Percentiles rank a stretch among this genome's conserved stretches.
These are phyloP conservation scores for Ailuropoda melanoleuca DNA, from an alignment of 2,113 vertebrate species.

Conservation along the genomic window DNA sequence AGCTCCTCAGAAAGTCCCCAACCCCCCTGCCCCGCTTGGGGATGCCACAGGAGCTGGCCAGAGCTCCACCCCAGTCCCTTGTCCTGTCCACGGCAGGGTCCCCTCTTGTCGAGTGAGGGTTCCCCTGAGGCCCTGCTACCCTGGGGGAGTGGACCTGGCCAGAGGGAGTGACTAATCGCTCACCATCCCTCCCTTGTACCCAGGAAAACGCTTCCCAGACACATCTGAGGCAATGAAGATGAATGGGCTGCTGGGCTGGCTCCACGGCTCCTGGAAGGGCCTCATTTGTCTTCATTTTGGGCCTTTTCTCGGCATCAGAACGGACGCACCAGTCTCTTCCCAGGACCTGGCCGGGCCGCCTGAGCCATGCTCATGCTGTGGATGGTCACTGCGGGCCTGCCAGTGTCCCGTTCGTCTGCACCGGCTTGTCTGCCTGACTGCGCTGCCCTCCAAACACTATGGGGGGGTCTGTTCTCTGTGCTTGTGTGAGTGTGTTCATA, in stretches of 20 bases:
- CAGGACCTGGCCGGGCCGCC: not conserved
- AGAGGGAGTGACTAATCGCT: not conserved
- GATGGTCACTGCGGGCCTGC: not conserved
- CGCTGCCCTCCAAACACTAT: accelerated
- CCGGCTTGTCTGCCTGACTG: not conserved
- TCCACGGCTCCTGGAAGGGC: not conserved
- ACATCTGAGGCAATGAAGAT: not conserved
- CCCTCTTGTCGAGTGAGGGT: not conserved
- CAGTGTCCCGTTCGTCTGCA: accelerated
- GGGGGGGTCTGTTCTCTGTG: not conserved
- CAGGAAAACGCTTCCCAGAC: not conserved
- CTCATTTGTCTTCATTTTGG: slow-evolving; percentile 24
- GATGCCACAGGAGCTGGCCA: too few species aligned
- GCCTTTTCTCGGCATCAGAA: not conserved
- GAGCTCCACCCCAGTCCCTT: not conserved
- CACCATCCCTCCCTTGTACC: not conserved
- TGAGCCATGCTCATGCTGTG: not conserved
- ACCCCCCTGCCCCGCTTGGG: accelerated
- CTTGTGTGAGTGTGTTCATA: not conserved
- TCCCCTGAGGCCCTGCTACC: not conserved
- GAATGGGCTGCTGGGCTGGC: not conserved
- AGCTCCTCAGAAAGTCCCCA: not conserved
- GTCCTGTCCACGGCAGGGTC: too few species aligned
- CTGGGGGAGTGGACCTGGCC: not conserved
- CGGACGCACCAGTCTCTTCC: not conserved